Percentiles rank a stretch among this genome's conserved stretches.
phyloP scores from a whole-genome alignment of 2,113 vertebrate species.

The Gobio gobio region DNA sequence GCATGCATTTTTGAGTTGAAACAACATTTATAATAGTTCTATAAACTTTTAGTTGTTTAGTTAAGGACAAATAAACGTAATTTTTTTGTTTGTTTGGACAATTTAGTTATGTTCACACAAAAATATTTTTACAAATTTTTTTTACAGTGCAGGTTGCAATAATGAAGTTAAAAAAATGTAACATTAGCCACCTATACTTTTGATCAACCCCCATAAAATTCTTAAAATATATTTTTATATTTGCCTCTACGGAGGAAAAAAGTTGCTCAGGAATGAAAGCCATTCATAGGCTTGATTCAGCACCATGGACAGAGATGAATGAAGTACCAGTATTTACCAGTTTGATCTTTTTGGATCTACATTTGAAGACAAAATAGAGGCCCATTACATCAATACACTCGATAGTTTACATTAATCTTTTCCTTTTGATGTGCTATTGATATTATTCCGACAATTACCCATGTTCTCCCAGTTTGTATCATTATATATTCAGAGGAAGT shows the following conservation, averaged over 20 bases:
- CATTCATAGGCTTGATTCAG: conserved; percentile 14
- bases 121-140: too few species aligned
- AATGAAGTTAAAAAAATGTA: neutral
- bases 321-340: neutral
- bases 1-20: too few species aligned
- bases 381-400: neutral
- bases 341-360: neutral
- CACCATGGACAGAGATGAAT: conserved; percentile 28
- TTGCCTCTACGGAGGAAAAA: neutral
- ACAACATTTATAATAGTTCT: too few species aligned
- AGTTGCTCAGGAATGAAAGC: neutral
- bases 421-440: neutral
- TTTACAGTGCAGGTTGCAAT: too few species aligned
- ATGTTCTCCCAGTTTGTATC: neutral
- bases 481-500: neutral
- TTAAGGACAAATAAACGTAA: too few species aligned
- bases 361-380: neutral
- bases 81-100: too few species aligned
- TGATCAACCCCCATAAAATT: neutral
- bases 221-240: neutral
- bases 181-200: neutral
- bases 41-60: too few species aligned
- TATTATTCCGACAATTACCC: neutral
- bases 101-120: too few species aligned
- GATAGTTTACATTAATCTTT: neutral